A percentile compares a stretch with the other conserved stretches of the same genome.
Conservation (phyloP, 2,797 vertebrate genomes). For the Trachurus trachurus region DNA sequence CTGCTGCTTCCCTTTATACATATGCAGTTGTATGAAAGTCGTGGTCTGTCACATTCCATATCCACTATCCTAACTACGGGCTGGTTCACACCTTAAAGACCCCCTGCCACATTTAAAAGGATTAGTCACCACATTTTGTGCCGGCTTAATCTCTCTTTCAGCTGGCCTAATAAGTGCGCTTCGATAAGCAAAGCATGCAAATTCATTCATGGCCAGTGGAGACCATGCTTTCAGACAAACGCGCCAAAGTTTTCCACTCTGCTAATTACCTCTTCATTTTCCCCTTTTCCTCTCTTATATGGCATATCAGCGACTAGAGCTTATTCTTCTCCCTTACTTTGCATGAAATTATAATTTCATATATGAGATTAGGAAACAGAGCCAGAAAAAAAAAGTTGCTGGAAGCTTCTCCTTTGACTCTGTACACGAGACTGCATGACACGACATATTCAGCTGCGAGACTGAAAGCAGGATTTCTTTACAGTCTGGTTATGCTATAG, state of each 20-base stretch:
- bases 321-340: conserved; percentile 86
- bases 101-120: conserved; percentile 89
- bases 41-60: conserved; percentile 60
- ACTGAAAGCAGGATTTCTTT: conserved; percentile 48
- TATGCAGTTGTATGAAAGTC: conserved; percentile 40
- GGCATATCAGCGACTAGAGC: conserved; percentile 84
- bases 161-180: conserved; percentile 88
- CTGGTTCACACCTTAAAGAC: conserved; percentile 86
- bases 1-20: conserved; percentile 42
- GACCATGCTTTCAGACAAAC: conserved; percentile 85
- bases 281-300: conserved; percentile 84
- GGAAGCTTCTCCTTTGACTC: conserved; percentile 48
- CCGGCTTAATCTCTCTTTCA: conserved; percentile 91
- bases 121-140: conserved; percentile 90
- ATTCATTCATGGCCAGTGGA: conserved; percentile 88
- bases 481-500: neutral
- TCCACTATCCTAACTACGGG: conserved; percentile 72
- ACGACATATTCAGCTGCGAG: conserved; percentile 55
- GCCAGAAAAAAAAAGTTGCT: conserved; percentile 43
- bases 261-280: conserved; percentile 90
- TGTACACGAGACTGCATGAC: conserved; percentile 61
- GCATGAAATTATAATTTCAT: conserved; percentile 90
- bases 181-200: conserved; percentile 90
- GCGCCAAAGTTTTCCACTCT: conserved; percentile 85
- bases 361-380: conserved; percentile 83